Base-by-base conservation (phyloP, 2,113 vertebrate genomes). In the Dinomys branickii region DNA sequence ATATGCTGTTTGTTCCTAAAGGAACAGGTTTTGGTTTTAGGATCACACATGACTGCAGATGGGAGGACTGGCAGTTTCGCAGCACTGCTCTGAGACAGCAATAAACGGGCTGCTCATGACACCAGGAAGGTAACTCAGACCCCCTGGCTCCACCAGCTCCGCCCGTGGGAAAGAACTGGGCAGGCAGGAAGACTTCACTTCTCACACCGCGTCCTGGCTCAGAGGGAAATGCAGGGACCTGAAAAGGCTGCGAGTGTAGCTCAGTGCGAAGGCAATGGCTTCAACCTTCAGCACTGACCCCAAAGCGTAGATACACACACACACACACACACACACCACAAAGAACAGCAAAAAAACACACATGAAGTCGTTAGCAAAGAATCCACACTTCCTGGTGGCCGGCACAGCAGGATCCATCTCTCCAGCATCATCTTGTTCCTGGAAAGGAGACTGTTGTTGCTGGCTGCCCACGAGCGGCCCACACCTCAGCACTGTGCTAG, bases 401-500 rank as follows among this genome's bases (percentile, higher is more conserved):
- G 20, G 11, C 33, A 1, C 22, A 11, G 22, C 24, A 28, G 0
- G 22, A 20, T 1, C 35, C 3, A 20, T 24, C 71, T 75, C 47
- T 71, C 9, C 2, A 2, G 12, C 12, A 44, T 44, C 16, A 54
- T 17, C 26, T 16, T 7, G 44, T 3, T 6, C 56, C 52, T 75
- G 19, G 90, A 93, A 78, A n/a, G 52, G 1, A 12, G 6, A 20
- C 13, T 0, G 13, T 33, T 7, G 13, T 2, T 7, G 52, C 35
- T 17, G 3, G 8, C 9, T 1, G 1, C 7, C 35, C 35, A 1
- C 2, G 1, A 65, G 22, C 26, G 12, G 28, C 3, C 19, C 11
- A 0, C 0, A 0, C 6, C 14, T 41, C 24, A 47, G 19, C 38
- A 41, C 59, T 33, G 1, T 0, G 5, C 4, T 0, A 3, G 5